Base-by-base conservation (phyloP, 2,888 invertebrate genomes). In the Apamea crenata region DNA sequence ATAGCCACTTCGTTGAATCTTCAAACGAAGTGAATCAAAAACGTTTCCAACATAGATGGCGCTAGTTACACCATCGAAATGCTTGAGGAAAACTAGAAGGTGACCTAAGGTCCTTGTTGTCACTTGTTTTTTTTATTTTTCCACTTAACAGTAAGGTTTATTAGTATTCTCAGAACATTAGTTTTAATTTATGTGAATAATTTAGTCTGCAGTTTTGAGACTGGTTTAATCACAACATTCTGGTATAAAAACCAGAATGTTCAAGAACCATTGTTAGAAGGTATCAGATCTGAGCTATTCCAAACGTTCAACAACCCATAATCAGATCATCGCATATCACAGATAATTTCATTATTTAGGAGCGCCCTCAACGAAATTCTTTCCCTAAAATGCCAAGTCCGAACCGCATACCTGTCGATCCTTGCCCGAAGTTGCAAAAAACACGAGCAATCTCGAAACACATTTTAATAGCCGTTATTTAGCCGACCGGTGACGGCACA, bases 391-490 rank as follows among this genome's bases (percentile, higher is more conserved):
- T 75, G 80, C 75, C 80, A 84, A 93, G 93, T 91, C 90, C 90
- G 89, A 90, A 88, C 91, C 89, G 93, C 94, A 94, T 94, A 91
- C 92, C 91, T 91, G 90, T 88, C 90, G 88, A 84, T 85, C 84
- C 83, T 79, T 90, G 92, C 91, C 92, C 91, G 91, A 89, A 89
- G 90, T 90, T 92, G 93, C 94, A 96, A 96, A 96, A 96, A 95
- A 91, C 91, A 85, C 93, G 92, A 93, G 94, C 94, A 95, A 96
- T 96, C 96, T 96, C 95, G 90, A 95, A 96, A 96, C 95, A 95
- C 94, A 95, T 96, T 96, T 96, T 96, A 96, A 96, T 96, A 96
- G 95, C 94, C 92, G 93, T 96, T 96, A 96, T 96, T 96, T 95
- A 96, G 95, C 95, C 93, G 93, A 93, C 94, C 96, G 96, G 96